Base-by-base conservation (phyloP, 2,113 vertebrate genomes). In the Austrofundulus limnaeus region DNA sequence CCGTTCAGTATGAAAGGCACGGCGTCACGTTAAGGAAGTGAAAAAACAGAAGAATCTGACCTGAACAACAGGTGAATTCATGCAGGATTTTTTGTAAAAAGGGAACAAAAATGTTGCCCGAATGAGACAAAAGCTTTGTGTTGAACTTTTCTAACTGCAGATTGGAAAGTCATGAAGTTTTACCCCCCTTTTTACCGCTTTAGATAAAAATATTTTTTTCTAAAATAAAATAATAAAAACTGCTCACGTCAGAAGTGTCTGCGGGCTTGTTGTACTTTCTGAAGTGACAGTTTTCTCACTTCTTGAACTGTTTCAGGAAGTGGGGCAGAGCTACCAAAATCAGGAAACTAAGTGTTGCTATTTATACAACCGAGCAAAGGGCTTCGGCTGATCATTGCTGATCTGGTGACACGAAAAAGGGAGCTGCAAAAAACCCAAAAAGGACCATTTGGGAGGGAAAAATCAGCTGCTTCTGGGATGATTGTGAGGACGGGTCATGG, bases 281-380 rank as follows among this genome's bases (percentile, higher is more conserved):
- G 55, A 65, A 61, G 53, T 34, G 57, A 25, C 55, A 52, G 23
- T 57, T 81, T 65, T 89, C 67, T 73, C 85, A 84, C 84, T 85
- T 85, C 84, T 90, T 85, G 75, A 86, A 72, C 77, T 58, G 75
- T 90, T 92, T 87, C 87, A 92, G 92, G 92, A 93, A 93, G 91
- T 93, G 80, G 78, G 86, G 76, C 70, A 64, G 70, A 75, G 78
- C 71, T 64, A 79, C 82, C 73, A 77, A 80, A 82, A 90, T 88
- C 88, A 93, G 92, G 92, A 93, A 92, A 91, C 75, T 76, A 77
- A 84, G 72, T 41, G 69, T 76, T 78, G 80, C 86, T 92, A 91
- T 91, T 88, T 77, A 88, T 92, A 90, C 75, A 41, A 63, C 75
- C 42, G 73, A 73, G 63, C 72, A 57, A 50, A 77, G 59, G 2